Percentiles rank a stretch among this genome's conserved stretches.
These are phyloP conservation scores for Limnephilus auricula DNA, from an alignment of 2,888 invertebrate genomes.

Conservation along the genomic window DNA sequence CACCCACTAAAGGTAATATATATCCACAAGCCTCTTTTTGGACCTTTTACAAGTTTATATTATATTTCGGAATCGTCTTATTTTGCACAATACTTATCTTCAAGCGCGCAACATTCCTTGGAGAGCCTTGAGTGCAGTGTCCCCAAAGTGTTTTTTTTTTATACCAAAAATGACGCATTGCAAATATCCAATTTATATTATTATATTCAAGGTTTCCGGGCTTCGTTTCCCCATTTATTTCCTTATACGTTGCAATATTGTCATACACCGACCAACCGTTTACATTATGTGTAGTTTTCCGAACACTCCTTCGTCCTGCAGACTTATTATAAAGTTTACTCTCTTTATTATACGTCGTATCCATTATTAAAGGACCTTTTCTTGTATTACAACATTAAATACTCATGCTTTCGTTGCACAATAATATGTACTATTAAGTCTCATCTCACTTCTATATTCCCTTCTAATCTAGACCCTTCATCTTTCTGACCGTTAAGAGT, in stretches of 20 bases:
- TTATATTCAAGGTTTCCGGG: not conserved
- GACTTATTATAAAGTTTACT: not conserved
- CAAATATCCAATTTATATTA: no score
- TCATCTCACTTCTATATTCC: not conserved
- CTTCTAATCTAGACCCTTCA: not conserved
- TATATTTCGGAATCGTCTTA: not conserved
- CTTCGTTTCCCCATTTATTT: not conserved
- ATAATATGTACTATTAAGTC: no score
- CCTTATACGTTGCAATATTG: not conserved
- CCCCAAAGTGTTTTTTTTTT: no score
- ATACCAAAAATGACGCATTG: no score
- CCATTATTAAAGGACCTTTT: not conserved
- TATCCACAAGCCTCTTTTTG: not conserved
- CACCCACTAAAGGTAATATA: not conserved
- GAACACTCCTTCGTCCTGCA: not conserved
- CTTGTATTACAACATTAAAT: no score
- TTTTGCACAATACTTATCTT: not conserved
- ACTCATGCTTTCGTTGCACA: no score
- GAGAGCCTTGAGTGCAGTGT: not conserved
- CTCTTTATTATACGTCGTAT: not conserved
- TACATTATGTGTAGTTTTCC: not conserved
- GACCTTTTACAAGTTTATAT: not conserved
- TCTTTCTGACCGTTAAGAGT: not conserved
- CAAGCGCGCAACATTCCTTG: not conserved
- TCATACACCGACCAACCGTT: not conserved